phyloP scores from a whole-genome alignment of 1,140 invertebrate species.

The Trichonephila clavata region DNA sequence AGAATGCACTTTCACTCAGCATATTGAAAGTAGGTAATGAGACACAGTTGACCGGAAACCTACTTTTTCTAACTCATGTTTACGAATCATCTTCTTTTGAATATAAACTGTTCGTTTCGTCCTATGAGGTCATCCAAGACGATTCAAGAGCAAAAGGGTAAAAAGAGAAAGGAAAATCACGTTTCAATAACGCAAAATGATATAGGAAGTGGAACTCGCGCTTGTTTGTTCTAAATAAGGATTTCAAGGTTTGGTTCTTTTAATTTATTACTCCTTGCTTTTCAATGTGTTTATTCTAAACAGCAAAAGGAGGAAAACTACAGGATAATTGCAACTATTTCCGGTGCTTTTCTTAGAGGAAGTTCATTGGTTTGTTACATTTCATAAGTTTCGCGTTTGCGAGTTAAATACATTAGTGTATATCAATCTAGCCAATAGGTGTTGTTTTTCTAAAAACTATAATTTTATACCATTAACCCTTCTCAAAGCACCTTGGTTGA shows the following conservation, averaged over 20 bases:
- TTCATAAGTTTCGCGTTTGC: no score
- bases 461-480: no score
- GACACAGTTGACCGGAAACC: neutral
- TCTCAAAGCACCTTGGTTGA: no score
- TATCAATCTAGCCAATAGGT: no score
- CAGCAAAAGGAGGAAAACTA: no score
- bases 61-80: neutral
- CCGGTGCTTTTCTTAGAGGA: neutral
- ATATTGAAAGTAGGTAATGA: neutral
- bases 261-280: neutral
- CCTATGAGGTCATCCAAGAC: neutral
- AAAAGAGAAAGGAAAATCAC: slow-evolving; percentile 13
- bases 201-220: slow-evolving; percentile 23
- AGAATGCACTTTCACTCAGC: neutral
- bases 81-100: neutral
- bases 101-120: neutral
- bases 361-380: no score
- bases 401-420: no score
- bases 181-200: slow-evolving; percentile 6
- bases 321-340: no score
- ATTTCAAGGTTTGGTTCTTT: slow-evolving; percentile 34
- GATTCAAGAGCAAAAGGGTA: slow-evolving; percentile 30
- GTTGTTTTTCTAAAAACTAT: no score
- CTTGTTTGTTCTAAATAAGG: neutral
- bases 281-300: neutral